A percentile compares a stretch with the other conserved stretches of the same genome.
phyloP scores from a whole-genome alignment of 92 coral and sea anemone species.

The Zoanthus solanderi region DNA sequence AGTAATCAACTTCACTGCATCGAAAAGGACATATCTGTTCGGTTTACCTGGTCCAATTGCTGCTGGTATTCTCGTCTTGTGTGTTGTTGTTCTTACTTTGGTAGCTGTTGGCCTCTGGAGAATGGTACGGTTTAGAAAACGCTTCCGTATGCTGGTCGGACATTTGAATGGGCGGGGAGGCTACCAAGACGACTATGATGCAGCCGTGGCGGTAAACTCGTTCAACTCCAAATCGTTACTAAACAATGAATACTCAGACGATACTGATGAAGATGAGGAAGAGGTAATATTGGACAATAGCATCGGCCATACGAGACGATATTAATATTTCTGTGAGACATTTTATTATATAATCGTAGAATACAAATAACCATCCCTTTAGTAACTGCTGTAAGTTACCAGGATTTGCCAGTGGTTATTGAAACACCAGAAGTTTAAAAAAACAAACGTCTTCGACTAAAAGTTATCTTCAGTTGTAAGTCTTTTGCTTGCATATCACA shows the following conservation, averaged over 20 bases:
- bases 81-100: slow-evolving; percentile 66
- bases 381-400: background rate
- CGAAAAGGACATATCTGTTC: slow-evolving; percentile 64
- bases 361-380: background rate
- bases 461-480: too few relatives aligned
- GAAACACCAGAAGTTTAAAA: too few relatives aligned
- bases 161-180: slow-evolving; percentile 72
- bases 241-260: slow-evolving; percentile 93
- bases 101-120: slow-evolving; percentile 84
- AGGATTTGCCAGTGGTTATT: too few relatives aligned
- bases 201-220: slow-evolving; percentile 83
- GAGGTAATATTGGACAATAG: slow-evolving; percentile 80
- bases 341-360: background rate
- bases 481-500: too few relatives aligned
- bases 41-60: slow-evolving; percentile 82
- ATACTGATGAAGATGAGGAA: slow-evolving; percentile 96
- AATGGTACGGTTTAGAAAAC: slow-evolving; percentile 69
- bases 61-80: slow-evolving; percentile 69
- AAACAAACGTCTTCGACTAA: too few relatives aligned
- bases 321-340: background rate
- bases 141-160: slow-evolving; percentile 68
- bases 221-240: slow-evolving; percentile 96
- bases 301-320: slow-evolving; percentile 49
- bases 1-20: slow-evolving; percentile 72
- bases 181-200: slow-evolving; percentile 88